Evolutionary conservation across 2,113 vertebrate genomes (phyloP).

Genomic region (Nannobrachium achirus): DNA sequence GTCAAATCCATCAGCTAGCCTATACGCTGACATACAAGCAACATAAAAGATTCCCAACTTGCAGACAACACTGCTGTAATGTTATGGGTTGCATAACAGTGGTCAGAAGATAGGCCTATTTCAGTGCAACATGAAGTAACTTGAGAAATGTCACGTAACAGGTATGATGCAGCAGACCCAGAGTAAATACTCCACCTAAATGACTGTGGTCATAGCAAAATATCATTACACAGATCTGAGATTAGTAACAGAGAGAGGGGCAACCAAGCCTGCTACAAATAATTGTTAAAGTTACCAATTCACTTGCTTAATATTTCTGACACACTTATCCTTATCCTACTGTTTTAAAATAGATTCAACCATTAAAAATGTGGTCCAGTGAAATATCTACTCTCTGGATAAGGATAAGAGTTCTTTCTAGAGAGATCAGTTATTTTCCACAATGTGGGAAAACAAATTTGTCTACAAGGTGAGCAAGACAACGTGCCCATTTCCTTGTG

Average conservation of each 20-base stretch:
- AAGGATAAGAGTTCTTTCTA: neutral
- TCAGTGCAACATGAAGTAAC: slow-evolving; percentile 35
- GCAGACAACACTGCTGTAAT: neutral
- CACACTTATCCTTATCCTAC: neutral
- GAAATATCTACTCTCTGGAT: neutral
- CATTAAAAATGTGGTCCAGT: neutral
- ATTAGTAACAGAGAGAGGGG: neutral
- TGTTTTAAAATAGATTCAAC: neutral
- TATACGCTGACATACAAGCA: neutral
- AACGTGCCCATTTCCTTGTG: neutral
- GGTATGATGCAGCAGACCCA: slow-evolving; percentile 25
- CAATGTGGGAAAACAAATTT: neutral
- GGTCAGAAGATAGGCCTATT: slow-evolving; percentile 6
- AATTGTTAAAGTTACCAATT: neutral
- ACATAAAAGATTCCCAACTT: neutral
- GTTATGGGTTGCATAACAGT: neutral
- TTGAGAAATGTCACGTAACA: slow-evolving; percentile 49
- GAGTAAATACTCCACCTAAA: slow-evolving; percentile 21
- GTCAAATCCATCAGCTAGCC: neutral
- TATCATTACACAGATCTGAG: slow-evolving; percentile 1
- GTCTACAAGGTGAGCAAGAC: neutral
- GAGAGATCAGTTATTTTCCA: neutral
- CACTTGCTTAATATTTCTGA: neutral
- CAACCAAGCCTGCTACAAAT: neutral
- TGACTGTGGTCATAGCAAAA: neutral